These are phyloP conservation scores for Microctenopoma stevenorrisi DNA, from an alignment of 2,797 vertebrate genomes.

Conservation along the genomic window DNA sequence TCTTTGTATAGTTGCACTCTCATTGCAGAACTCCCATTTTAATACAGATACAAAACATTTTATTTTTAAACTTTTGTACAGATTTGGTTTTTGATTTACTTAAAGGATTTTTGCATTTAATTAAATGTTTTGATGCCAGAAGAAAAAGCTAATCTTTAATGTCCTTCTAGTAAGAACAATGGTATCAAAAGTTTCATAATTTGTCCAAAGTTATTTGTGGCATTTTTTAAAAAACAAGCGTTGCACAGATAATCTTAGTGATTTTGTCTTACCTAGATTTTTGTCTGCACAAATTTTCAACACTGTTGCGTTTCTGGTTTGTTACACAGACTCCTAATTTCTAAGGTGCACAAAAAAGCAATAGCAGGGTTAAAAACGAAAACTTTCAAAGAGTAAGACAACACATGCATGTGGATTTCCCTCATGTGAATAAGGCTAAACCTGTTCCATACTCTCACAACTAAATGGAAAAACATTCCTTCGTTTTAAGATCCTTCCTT, in stretches of 20 bases:
- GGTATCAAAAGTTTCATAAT: background rate
- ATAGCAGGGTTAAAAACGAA: background rate
- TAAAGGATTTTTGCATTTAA: conserved; percentile 48
- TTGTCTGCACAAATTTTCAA: background rate
- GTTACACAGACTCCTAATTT: background rate
- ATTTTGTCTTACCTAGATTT: background rate
- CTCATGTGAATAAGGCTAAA: background rate
- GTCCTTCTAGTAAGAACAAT: background rate
- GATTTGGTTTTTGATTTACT: conserved; percentile 41
- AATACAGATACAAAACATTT: conserved; percentile 46
- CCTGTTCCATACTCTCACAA: background rate
- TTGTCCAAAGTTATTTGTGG: background rate
- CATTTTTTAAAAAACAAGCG: background rate
- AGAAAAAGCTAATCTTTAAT: background rate
- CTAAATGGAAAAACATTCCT: background rate
- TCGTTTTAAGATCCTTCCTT: conserved; percentile 34
- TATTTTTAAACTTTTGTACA: conserved; percentile 57
- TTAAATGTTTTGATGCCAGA: background rate
- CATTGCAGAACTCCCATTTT: conserved; percentile 45
- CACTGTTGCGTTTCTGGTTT: background rate
- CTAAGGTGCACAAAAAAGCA: conserved; percentile 3
- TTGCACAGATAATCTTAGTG: background rate
- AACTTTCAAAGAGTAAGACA: background rate
- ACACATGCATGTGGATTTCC: background rate
- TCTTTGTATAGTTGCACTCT: conserved; percentile 58